These are phyloP conservation scores for Ageneiosus marmoratus DNA, from an alignment of 2,113 vertebrate species.

Conservation along the genomic window DNA sequence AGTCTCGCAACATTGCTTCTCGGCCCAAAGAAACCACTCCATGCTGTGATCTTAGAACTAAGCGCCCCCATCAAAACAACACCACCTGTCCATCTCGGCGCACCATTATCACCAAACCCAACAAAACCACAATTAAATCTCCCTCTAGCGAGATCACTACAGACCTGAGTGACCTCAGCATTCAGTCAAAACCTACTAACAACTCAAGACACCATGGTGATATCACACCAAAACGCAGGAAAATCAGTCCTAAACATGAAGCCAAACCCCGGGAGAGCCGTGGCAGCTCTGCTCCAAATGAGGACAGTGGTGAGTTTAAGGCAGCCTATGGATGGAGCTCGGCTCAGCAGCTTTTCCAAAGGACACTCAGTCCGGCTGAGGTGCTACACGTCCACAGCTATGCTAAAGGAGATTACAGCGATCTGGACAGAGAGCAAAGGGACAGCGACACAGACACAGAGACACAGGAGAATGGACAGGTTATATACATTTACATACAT, in stretches of 20 bases:
- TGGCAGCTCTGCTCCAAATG: background rate
- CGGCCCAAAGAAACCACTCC: conserved; percentile 3
- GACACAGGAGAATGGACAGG: conserved; percentile 53
- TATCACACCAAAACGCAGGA: conserved; percentile 24
- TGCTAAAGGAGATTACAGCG: conserved; percentile 79
- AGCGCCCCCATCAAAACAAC: background rate
- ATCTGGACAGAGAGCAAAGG: conserved; percentile 62
- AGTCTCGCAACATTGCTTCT: background rate
- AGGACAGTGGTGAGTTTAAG: background rate
- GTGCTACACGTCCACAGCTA: conserved; percentile 89
- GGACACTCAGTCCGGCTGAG: conserved; percentile 76
- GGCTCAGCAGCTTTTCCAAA: conserved; percentile 72
- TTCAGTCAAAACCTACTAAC: conserved; percentile 15
- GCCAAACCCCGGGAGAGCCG: conserved; percentile 20
- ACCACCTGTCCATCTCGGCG: conserved; percentile 1
- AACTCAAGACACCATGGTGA: conserved; percentile 17
- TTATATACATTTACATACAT: conserved; percentile 4
- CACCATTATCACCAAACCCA: conserved; percentile 8
- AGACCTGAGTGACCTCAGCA: conserved; percentile 12
- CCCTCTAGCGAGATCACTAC: background rate
- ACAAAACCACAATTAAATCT: conserved; percentile 4
- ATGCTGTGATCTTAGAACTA: conserved; percentile 15
- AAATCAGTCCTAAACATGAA: conserved; percentile 31
- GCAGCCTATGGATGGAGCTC: conserved; percentile 22
- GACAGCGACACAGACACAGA: conserved; percentile 54